Conservation (phyloP, 2,888 invertebrate species). For the Helleia helle region DNA sequence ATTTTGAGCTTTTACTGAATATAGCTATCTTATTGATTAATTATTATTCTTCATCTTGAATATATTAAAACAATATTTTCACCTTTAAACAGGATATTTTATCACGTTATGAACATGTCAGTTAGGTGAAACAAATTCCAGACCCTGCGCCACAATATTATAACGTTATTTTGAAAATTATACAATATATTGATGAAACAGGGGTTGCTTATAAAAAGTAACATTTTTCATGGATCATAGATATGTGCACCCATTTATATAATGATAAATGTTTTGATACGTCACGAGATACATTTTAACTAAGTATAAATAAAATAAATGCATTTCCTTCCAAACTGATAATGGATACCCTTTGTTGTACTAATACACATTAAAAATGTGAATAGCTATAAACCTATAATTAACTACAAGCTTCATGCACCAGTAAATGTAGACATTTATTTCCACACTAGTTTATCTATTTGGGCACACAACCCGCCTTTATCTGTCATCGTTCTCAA, state of each 20-base stretch:
- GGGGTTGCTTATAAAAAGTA: too few species aligned
- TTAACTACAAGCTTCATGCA: constrained; percentile 73
- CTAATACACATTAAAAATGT: constrained; percentile 61
- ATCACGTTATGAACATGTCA: too few species aligned
- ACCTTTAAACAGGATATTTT: too few species aligned
- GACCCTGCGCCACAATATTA: too few species aligned
- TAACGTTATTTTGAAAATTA: too few species aligned
- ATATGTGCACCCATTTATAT: constrained; percentile 37
- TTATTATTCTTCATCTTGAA: too few species aligned
- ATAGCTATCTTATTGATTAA: too few species aligned
- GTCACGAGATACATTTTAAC: constrained; percentile 46
- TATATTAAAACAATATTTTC: too few species aligned
- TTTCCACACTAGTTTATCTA: constrained; percentile 74
- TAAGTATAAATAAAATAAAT: constrained; percentile 50
- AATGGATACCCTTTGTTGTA: constrained; percentile 65
- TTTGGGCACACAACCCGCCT: constrained; percentile 71
- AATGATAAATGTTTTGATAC: constrained; percentile 52
- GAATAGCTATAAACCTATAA: constrained; percentile 69
- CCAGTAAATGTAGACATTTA: constrained; percentile 75
- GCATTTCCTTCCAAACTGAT: constrained; percentile 64
- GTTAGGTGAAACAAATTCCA: too few species aligned
- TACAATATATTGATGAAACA: too few species aligned
- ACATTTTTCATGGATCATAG: constrained; percentile 43
- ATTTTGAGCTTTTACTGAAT: too few species aligned
- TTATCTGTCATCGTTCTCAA: constrained; percentile 69